A percentile compares a stretch with the other conserved stretches of the same genome.
These are phyloP conservation scores for Prosapia bicincta DNA, from an alignment of 2,888 invertebrate genomes.

Conservation along the genomic window DNA sequence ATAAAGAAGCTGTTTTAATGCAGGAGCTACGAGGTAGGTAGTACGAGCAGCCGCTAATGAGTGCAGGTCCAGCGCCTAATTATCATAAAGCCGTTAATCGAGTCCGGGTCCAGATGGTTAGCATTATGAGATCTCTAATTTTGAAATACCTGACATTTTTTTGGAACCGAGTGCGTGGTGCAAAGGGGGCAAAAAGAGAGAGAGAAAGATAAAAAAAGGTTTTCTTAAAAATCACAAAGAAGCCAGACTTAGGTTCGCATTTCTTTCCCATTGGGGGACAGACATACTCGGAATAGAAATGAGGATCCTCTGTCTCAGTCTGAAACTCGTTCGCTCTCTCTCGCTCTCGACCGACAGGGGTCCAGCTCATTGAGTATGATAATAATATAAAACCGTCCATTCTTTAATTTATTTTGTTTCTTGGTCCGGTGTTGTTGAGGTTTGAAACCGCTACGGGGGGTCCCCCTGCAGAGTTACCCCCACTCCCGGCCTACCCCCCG, in stretches of 20 bases:
- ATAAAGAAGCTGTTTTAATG: neutral
- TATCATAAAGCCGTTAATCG: slow-evolving; percentile 1
- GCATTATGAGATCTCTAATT: slow-evolving; percentile 18
- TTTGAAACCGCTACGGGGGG: slow-evolving; percentile 5
- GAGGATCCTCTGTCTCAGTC: slow-evolving; percentile 19
- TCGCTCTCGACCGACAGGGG: slow-evolving; percentile 15
- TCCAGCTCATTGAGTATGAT: slow-evolving; percentile 26
- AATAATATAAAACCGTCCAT: slow-evolving; percentile 28
- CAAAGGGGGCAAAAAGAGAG: slow-evolving; percentile 8
- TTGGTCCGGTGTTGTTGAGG: slow-evolving; percentile 20
- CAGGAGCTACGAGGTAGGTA: neutral
- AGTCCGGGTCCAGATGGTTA: slow-evolving; percentile 15
- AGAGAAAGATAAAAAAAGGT: slow-evolving; percentile 1
- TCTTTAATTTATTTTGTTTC: slow-evolving; percentile 30
- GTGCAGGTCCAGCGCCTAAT: neutral
- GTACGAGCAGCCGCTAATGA: neutral
- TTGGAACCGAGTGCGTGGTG: slow-evolving; percentile 19
- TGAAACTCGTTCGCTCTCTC: slow-evolving; percentile 10
- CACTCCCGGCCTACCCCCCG: slow-evolving; percentile 1
- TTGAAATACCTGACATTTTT: slow-evolving; percentile 19
- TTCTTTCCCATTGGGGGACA: slow-evolving; percentile 19
- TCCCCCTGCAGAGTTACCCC: slow-evolving; percentile 5
- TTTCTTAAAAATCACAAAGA: slow-evolving; percentile 24
- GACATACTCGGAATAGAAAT: slow-evolving; percentile 31
- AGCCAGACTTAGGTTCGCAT: slow-evolving; percentile 24